Evolutionary conservation across 1,140 invertebrate species (phyloP), one percentile per base, ranked within the genome.

Genomic region (Holotrichia oblita): DNA sequence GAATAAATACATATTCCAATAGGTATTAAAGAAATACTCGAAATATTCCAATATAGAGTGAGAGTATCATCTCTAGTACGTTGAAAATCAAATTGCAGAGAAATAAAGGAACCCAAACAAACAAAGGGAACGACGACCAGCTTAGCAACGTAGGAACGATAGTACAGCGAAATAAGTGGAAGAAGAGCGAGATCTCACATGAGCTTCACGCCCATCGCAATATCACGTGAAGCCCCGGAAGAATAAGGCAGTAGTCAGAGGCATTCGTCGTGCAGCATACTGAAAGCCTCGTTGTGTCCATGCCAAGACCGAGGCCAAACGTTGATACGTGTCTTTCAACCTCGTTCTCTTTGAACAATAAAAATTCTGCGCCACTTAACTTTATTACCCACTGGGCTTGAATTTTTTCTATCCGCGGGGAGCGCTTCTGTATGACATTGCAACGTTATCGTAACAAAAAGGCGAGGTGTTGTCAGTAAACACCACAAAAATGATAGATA

Each of bases 231-330:
- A 40, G 40, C 72, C 72, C 40, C 72, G 40, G 40, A 27, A 73
- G 72, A 73, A 24, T 73, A 42, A 24, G 40, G 24, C 40, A 73
- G 72, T 27, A 73, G n/a, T 64, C n/a, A 73, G 72, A 73, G 40
- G 72, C 40, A 73, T 73, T 14, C 40, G 14, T 17, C 40, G 72
- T 42, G 34, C 72, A 42, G 72, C 27, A 73, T 73, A 73, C 72
- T 40, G 72, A 73, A 73, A 73, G 72, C 72, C 72, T 73, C 72
- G 72, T 73, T 73, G 72, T 73, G 72, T 40, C 72, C 72, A 73
- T 27, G 72, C 72, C 72, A 73, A 73, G 40, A 73, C 40, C 34
- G 34, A 73, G 72, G 40, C 72, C 72, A 73, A 73, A 73, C 40
- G 72, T 73, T 73, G 72, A 42, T 73, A 73, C 72, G 72, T 73